A percentile compares a stretch with the other conserved stretches of the same genome.
These are phyloP conservation scores for Diceros bicornis DNA, from an alignment of 2,797 vertebrate species.

Conservation along the genomic window DNA sequence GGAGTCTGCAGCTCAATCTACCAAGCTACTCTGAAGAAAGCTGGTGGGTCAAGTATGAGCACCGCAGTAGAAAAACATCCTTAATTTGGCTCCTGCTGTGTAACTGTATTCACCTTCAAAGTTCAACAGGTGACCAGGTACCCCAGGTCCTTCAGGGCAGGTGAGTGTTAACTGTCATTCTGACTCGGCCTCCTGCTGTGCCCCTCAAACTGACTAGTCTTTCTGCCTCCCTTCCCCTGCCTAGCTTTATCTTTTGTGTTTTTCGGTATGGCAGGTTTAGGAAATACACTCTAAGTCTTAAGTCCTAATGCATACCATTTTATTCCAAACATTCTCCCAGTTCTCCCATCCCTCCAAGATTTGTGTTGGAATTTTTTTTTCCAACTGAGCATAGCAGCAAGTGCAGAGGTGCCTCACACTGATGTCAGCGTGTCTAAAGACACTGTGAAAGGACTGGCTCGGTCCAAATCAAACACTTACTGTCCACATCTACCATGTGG, in stretches of 20 bases:
- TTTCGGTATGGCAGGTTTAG: neutral
- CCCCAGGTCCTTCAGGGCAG: neutral
- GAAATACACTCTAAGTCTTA: neutral
- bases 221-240: neutral
- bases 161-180: rapidly evolving
- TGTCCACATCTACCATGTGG: rapidly evolving
- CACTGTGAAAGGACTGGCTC: rapidly evolving
- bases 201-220: neutral
- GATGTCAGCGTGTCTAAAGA: neutral
- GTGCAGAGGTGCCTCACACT: neutral
- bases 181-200: rapidly evolving
- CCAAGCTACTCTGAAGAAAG: neutral
- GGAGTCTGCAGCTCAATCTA: neutral
- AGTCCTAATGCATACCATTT: neutral
- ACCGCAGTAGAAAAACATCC: rapidly evolving
- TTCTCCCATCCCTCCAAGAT: neutral
- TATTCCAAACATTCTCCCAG: neutral
- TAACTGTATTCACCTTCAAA: rapidly evolving
- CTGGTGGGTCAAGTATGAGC: neutral
- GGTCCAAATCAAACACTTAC: neutral
- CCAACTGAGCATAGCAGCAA: neutral
- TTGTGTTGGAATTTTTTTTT: neutral
- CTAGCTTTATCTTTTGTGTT: rapidly evolving
- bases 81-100: neutral
- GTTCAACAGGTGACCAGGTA: rapidly evolving